These are phyloP conservation scores for Phengaris alcon DNA, from an alignment of 2,888 invertebrate genomes.

Conservation along the genomic window DNA sequence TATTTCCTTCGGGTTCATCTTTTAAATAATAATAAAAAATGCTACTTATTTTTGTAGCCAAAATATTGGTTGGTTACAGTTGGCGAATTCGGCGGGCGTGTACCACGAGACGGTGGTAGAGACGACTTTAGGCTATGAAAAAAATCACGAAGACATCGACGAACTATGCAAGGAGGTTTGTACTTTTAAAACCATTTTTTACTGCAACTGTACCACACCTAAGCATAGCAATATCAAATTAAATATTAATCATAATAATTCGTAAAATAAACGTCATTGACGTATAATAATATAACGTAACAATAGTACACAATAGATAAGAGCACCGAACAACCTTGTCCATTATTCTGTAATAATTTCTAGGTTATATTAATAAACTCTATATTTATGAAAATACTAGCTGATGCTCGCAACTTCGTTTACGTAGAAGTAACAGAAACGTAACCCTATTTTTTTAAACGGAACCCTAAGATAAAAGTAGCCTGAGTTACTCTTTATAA, in stretches of 20 bases:
- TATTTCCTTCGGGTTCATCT: too few relatives aligned
- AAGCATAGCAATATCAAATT: neutral
- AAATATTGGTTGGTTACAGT: slow-evolving; percentile 29
- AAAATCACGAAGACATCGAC: slow-evolving; percentile 46
- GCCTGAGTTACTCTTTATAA: too few relatives aligned
- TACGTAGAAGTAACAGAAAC: too few relatives aligned
- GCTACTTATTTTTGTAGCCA: neutral
- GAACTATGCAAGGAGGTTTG: slow-evolving; percentile 58
- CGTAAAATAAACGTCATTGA: neutral
- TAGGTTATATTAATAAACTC: slow-evolving; percentile 26
- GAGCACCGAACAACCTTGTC: slow-evolving; percentile 1
- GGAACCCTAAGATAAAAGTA: too few relatives aligned
- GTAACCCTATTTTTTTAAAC: too few relatives aligned
- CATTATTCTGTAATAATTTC: slow-evolving; percentile 10
- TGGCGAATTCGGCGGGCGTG: slow-evolving; percentile 43
- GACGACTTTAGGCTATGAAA: slow-evolving; percentile 32
- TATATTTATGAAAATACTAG: neutral
- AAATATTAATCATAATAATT: neutral
- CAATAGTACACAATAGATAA: neutral
- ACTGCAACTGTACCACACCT: too few relatives aligned
- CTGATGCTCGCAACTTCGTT: too few relatives aligned
- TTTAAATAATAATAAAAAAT: too few relatives aligned
- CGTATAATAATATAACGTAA: neutral
- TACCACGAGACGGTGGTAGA: slow-evolving; percentile 51
- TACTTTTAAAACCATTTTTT: neutral